Base-by-base conservation (phyloP, 64 coral and sea anemone genomes). In the Pocillopora damicornis region DNA sequence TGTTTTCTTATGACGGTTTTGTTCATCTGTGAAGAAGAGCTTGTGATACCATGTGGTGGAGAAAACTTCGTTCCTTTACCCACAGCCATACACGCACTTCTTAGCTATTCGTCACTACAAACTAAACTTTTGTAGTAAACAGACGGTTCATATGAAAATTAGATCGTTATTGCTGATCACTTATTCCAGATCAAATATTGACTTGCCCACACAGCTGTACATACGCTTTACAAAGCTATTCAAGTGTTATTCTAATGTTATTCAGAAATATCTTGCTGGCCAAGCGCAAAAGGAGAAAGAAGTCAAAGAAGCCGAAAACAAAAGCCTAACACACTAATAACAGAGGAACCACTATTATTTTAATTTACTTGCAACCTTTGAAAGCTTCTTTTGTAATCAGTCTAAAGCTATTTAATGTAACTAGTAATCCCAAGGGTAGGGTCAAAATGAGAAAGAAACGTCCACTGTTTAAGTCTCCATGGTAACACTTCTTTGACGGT, bases 261-360 rank as follows among this genome's bases (percentile, higher is more conserved):
- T 69, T 83, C 45, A 83, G 61, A 56, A 79, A 13, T 61, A 79
- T 60, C 56, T 79, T 79, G 77, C 25, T 35, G 62, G 37, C 37
- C 35, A 66, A 10, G 62, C 80, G 63, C 35, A 62, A 68, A 83
- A 18, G 51, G 16, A 45, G 42, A 51, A 51, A 51, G 42, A 7
- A 7, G 42, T 51, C 34, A 67, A 18, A 68, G 63, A 83, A 68
- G 16, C 63, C 63, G 63, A 69, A 57, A 35, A 83, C 63, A 67
- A 79, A 60, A 60, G 77, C 77, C 60, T 79, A 79, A 69, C 35
- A 56, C 63, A 62, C 37, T 68, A 67, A 83, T 67, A 83, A 67
- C 34, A 64, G 62, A 23, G 38, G 18, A 68, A 56, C 11, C 51
- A 51, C 63, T 25, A 69, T 83, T 38, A 83, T 83, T 83, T 68